Evolutionary conservation across 1,140 invertebrate species (phyloP).

Genomic region (Solenopsis invicta): DNA sequence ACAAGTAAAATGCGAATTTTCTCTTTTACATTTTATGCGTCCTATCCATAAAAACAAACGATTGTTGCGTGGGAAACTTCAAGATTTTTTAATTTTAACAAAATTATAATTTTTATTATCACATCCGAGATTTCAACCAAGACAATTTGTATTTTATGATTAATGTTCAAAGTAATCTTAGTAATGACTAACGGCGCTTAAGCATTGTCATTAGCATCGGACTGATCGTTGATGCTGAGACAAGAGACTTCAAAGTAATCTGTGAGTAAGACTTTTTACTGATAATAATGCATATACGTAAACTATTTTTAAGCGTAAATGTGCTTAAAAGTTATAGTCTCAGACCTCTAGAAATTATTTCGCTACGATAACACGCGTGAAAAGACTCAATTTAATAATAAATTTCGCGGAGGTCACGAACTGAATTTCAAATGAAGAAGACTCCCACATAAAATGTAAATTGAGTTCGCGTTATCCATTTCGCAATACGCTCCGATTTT

Average conservation of each 20-base stretch:
- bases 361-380: background rate
- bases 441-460: constrained; percentile 26
- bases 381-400: background rate
- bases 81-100: too few species aligned
- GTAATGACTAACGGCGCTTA: background rate
- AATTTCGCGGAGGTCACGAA: constrained; percentile 12
- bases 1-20: too few species aligned
- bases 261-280: background rate
- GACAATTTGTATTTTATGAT: too few species aligned
- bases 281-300: background rate
- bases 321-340: background rate
- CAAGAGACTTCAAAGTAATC: background rate
- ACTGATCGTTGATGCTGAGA: background rate
- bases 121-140: too few species aligned
- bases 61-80: too few species aligned
- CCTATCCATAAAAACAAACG: too few species aligned
- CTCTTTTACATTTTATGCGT: too few species aligned
- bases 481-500: background rate
- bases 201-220: constrained; percentile 60
- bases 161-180: too few species aligned
- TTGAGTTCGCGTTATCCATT: background rate
- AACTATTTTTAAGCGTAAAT: background rate
- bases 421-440: constrained; percentile 15
- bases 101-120: too few species aligned
- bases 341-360: too few species aligned